Percentiles rank a stretch among this genome's conserved stretches.
phyloP scores from a whole-genome alignment of 2,797 vertebrate species.

The Acrossocheilus fasciatus region DNA sequence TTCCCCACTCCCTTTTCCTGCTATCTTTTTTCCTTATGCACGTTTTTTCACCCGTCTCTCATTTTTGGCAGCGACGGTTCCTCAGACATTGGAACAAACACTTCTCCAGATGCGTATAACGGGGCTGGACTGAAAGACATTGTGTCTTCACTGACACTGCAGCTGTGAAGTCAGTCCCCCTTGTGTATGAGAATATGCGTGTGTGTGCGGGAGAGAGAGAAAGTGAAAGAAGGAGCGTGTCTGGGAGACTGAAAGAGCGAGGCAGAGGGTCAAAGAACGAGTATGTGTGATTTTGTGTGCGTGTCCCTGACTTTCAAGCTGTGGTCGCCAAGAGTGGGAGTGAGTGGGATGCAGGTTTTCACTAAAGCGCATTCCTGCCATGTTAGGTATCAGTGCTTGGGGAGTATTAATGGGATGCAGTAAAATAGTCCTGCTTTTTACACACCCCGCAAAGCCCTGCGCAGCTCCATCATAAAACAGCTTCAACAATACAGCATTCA shows the following conservation, averaged over 20 bases:
- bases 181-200: constrained; percentile 36
- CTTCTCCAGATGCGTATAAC: constrained; percentile 75
- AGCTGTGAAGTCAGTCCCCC: constrained; percentile 60
- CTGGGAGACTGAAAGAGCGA: constrained; percentile 17
- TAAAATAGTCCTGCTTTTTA: constrained; percentile 59
- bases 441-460: constrained; percentile 41
- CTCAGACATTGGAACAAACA: constrained; percentile 66
- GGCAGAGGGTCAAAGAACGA: constrained; percentile 30
- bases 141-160: constrained; percentile 60
- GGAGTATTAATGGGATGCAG: constrained; percentile 63
- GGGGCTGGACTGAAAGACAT: constrained; percentile 54
- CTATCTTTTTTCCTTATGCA: constrained; percentile 40
- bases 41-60: constrained; percentile 49
- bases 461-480: constrained; percentile 44
- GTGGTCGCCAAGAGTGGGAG: constrained; percentile 69
- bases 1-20: constrained; percentile 46
- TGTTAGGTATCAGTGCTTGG: constrained; percentile 68
- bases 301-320: constrained; percentile 54
- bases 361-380: constrained; percentile 70
- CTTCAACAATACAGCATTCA: constrained; percentile 27
- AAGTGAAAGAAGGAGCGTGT: constrained; percentile 13
- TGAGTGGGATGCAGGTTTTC: constrained; percentile 72
- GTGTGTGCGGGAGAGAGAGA: constrained; percentile 11
- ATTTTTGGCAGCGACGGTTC: constrained; percentile 64
- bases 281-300: constrained; percentile 45